A percentile compares a stretch with the other conserved stretches of the same genome.
phyloP scores from a whole-genome alignment of 2,888 invertebrate genomes.

The Lamellibrachia columna region DNA sequence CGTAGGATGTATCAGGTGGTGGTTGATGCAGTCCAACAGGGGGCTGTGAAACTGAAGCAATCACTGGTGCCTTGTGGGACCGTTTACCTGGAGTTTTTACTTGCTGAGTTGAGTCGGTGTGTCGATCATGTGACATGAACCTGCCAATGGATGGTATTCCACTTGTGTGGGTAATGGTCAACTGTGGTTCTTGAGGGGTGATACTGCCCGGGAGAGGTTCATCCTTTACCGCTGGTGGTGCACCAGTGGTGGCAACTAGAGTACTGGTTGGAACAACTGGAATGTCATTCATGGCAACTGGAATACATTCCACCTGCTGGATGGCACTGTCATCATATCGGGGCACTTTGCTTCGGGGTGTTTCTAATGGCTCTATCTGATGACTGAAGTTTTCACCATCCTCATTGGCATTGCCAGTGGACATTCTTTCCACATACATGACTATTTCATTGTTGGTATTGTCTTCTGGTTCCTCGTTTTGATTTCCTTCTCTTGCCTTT shows the following conservation, averaged over 20 bases:
- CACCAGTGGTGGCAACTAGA: not conserved
- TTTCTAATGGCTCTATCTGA: not conserved
- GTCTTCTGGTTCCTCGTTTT: not conserved
- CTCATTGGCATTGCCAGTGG: not conserved
- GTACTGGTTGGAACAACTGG: not conserved
- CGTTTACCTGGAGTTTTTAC: not conserved
- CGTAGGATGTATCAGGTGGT: not conserved
- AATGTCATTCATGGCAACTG: not conserved
- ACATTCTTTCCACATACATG: not conserved
- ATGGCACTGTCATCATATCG: not conserved
- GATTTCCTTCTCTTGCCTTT: not conserved
- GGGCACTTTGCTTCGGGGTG: not conserved
- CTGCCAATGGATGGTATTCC: not conserved
- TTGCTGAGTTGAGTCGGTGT: not conserved
- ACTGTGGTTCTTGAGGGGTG: not conserved
- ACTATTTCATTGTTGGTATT: not conserved
- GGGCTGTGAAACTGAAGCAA: not conserved
- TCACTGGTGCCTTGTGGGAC: slow-evolving; percentile 1
- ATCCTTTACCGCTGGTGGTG: not conserved
- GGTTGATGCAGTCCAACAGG: not conserved
- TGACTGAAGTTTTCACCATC: not conserved
- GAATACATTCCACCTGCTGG: not conserved
- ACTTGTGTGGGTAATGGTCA: not conserved
- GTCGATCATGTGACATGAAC: not conserved
- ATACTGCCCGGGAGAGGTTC: not conserved